A percentile compares a stretch with the other conserved stretches of the same genome.
Evolutionary conservation across 1,140 invertebrate genomes (phyloP).

Genomic region (Anoplolepis gracilipes): DNA sequence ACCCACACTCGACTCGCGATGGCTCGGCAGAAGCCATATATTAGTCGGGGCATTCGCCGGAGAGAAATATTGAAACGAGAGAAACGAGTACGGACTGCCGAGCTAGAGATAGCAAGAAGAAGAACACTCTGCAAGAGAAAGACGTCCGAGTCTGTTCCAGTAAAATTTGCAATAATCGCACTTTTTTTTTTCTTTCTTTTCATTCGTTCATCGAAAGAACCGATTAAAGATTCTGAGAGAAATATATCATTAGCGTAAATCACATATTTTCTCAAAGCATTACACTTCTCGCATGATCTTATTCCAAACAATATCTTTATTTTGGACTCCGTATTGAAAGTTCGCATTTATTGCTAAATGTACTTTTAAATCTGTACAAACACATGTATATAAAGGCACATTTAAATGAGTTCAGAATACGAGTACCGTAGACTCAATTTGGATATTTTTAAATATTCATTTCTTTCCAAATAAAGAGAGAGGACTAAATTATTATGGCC

Average conservation of each 20-base stretch:
- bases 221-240: slow-evolving; percentile 14
- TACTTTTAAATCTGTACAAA: no score
- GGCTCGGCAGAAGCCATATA: slow-evolving; percentile 83
- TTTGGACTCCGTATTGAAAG: no score
- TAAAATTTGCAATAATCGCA: slow-evolving; percentile 77
- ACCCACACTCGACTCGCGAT: slow-evolving; percentile 73
- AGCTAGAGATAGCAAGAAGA: slow-evolving; percentile 60
- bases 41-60: slow-evolving; percentile 82
- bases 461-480: background rate
- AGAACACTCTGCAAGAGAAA: slow-evolving; percentile 69
- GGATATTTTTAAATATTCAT: no score
- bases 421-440: background rate
- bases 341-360: no score
- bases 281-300: background rate
- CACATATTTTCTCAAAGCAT: background rate
- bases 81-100: slow-evolving; percentile 69
- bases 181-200: slow-evolving; percentile 32
- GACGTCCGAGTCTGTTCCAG: slow-evolving; percentile 78
- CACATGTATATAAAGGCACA: no score
- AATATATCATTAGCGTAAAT: slow-evolving; percentile 5
- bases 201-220: slow-evolving; percentile 40
- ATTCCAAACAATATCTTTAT: background rate
- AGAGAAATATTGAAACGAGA: slow-evolving; percentile 85
- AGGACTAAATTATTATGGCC: background rate
- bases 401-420: no score